Evolutionary conservation across 23 tunicate genomes (phyloP), one percentile per base, ranked within the genome.

Genomic region (Trididemnum nubilum): DNA sequence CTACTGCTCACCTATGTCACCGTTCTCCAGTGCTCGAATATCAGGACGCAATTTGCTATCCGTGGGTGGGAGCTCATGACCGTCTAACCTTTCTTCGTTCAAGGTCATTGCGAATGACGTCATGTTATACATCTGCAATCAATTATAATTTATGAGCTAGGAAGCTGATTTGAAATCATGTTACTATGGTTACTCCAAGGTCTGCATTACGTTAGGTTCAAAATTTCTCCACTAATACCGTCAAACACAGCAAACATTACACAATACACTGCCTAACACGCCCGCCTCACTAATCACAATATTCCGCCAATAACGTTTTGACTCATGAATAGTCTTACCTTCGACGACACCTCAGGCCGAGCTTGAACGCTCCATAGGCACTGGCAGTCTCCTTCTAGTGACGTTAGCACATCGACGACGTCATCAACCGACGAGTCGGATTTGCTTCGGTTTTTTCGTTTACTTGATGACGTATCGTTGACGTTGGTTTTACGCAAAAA

Each of bases 1-100:
- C n/a, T n/a, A n/a, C n/a, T n/a, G 79, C 98, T 78, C 7, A 93
- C 98, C 98, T 33, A 93, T 93, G 65, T 93, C 86, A 30, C 93
- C 98, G 65, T 93, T 80, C 75, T 93, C 98, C 7, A 89, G 87
- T 22, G 51, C 65, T 35, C 92, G 38, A 31, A 93, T 86, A 54
- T 93, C 98, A 0, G 98, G 93, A n/a, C 98, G 72, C 0, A 72
- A 51, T 29, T 89, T 72, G 57, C 89, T 75, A 67, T 93, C 98
- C 23, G 98, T 93, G 73, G 92, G 98, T 0, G 98, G 86, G 25
- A 85, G 79, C 31, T 79, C 83, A 33, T 80, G 34, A 38, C 84
- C 89, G 64, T 84, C 67, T 9, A 71, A 85, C 69, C 65, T 57
- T 38, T 35, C 29, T 54, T 84, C 76, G 65, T 93, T 93, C 76